phyloP scores from a whole-genome alignment of 2,888 invertebrate species.

The Cerastoderma edule region DNA sequence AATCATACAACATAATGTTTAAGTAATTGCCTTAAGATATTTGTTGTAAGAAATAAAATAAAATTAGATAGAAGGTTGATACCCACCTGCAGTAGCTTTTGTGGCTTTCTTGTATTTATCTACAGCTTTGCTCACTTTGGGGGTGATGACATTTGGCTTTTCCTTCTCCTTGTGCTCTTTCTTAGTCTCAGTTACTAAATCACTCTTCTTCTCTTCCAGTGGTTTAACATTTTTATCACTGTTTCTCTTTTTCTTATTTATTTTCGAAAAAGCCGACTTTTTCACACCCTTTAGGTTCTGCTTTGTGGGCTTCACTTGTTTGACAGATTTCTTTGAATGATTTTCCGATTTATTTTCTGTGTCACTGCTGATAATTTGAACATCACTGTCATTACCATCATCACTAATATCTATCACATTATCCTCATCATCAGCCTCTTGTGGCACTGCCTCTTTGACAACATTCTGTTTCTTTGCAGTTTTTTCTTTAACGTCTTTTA shows the following conservation, averaged over 20 bases:
- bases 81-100: neutral
- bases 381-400: constrained; percentile 19
- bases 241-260: no score
- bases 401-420: constrained; percentile 8
- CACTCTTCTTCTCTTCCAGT: neutral
- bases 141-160: neutral
- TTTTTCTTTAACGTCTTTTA: constrained; percentile 26
- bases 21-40: no score
- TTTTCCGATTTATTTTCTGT: no score
- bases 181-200: neutral
- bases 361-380: constrained; percentile 13
- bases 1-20: no score
- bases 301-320: no score
- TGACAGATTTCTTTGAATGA: no score
- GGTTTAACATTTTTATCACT: constrained; percentile 13
- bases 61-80: no score
- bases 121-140: neutral
- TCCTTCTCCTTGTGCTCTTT: neutral
- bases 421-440: neutral
- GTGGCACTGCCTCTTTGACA: neutral
- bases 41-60: no score
- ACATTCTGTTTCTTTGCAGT: constrained; percentile 19
- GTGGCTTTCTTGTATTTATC: neutral
- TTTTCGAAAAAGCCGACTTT: no score
- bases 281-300: no score